Conservation (phyloP, 2,797 vertebrate genomes). For the Thaleichthys pacificus region DNA sequence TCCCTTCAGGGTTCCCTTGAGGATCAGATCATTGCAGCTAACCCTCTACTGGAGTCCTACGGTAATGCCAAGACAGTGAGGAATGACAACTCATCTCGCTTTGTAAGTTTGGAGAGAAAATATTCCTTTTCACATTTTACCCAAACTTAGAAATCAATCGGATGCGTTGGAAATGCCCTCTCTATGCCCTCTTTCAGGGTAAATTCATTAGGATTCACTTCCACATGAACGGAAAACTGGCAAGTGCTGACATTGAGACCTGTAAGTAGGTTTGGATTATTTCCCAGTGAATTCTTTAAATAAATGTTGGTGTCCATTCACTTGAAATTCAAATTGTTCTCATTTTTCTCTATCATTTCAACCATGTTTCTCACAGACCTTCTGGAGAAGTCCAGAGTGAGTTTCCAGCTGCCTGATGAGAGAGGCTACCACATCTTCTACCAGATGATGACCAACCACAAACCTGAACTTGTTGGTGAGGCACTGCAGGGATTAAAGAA, state of each 20-base stretch:
- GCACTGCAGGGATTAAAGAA: slow-evolving; percentile 34
- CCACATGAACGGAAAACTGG: no score
- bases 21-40: slow-evolving; percentile 15
- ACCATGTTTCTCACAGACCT: slow-evolving; percentile 57
- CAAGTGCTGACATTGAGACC: no score
- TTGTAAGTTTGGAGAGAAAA: background rate
- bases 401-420: slow-evolving; percentile 77
- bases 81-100: slow-evolving; percentile 17
- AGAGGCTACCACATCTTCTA: slow-evolving; percentile 80
- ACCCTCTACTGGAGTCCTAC: slow-evolving; percentile 15
- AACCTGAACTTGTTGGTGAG: slow-evolving; percentile 71
- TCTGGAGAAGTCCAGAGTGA: slow-evolving; percentile 77
- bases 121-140: background rate
- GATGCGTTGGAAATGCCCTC: no score
- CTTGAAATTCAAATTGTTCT: no score
- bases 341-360: no score
- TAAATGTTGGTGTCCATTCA: no score
- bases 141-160: no score
- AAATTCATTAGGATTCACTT: no score
- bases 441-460: slow-evolving; percentile 74
- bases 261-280: no score
- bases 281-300: no score
- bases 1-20: slow-evolving; percentile 16
- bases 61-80: slow-evolving; percentile 19
- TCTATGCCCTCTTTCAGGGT: no score